Percentiles rank a stretch among this genome's conserved stretches.
Conservation (phyloP, 2,888 invertebrate genomes). For the Aphrophora alni region DNA sequence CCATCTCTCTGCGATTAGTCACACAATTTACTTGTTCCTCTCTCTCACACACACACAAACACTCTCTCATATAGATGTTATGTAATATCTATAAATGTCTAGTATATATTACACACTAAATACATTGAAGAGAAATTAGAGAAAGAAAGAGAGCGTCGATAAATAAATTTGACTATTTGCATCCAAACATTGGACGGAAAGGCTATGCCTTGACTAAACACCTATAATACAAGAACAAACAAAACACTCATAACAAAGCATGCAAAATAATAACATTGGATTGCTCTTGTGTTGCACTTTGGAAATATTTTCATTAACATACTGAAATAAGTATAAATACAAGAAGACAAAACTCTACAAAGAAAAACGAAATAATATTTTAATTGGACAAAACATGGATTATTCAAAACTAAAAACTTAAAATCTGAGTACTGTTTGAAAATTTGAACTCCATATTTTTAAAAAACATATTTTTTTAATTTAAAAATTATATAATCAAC, state of each 20-base stretch:
- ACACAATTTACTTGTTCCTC: not conserved
- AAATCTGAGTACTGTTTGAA: too few species aligned
- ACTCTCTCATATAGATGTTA: not conserved
- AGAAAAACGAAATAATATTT: too few species aligned
- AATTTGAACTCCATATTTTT: too few species aligned
- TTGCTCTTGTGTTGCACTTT: not conserved
- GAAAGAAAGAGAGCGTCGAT: not conserved
- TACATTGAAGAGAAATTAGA: not conserved
- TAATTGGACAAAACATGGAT: too few species aligned
- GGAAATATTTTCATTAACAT: too few species aligned
- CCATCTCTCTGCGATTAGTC: not conserved
- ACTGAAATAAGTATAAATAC: too few species aligned
- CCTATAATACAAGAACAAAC: not conserved
- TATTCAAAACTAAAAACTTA: too few species aligned
- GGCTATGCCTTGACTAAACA: not conserved
- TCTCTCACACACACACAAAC: not conserved
- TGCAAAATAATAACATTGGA: not conserved
- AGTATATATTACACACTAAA: not conserved
- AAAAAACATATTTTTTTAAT: too few species aligned
- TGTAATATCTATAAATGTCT: not conserved
- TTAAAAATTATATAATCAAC: too few species aligned
- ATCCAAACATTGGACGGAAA: not conserved
- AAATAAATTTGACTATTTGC: slow-evolving; percentile 2
- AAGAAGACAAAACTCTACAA: too few species aligned
- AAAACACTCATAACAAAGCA: not conserved